Evolutionary conservation across 1,140 invertebrate genomes (phyloP), one percentile per base, ranked within the genome.

Genomic region (Temnothorax nylanderi): DNA sequence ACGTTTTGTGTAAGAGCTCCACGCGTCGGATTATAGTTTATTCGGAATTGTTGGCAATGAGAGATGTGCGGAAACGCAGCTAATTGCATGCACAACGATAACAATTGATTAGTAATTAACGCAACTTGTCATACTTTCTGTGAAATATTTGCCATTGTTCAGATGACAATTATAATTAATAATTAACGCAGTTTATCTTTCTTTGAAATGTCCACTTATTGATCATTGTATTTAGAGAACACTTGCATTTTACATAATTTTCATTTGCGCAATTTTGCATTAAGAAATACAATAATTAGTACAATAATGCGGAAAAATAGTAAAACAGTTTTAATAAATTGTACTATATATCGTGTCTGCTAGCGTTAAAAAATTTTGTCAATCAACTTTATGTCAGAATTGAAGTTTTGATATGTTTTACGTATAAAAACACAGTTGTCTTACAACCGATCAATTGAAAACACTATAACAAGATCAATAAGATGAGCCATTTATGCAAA

Each of bases 91-190:
- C 16, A 34, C 18, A 41, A 13, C 16, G 13, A 21, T 16, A 71
- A 49, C 26, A 37, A 60, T 47, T 58, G 51, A 82, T 82, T 74
- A 47, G 26, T 81, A 81, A 80, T 80, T 82, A 72, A 13, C 41
- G 32, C 54, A 47, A 26, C 37, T 71, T 60, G 26, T n/a, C 6
- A 10, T 34, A 34, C 18, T 32, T 75, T 26, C 47, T 8, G 26
- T 13, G 26, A 11, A 49, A 75, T 26, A n/a, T 51, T 49, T 47
- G 58, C 18, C 7, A 62, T 26, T 54, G 26, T 47, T 60, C 32
- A 26, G 13, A 49, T 8, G 54, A 74, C n/a, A 49, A 37, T 47
- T 72, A 26, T 26, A 82, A 60, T 34, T n/a, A 47, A 21, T 62
- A 82, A 44, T 18, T 34, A 16, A 0, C 32, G 11, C 41, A 11